Evolutionary conservation across 2,797 vertebrate species (phyloP).

Genomic region (Varecia variegata): DNA sequence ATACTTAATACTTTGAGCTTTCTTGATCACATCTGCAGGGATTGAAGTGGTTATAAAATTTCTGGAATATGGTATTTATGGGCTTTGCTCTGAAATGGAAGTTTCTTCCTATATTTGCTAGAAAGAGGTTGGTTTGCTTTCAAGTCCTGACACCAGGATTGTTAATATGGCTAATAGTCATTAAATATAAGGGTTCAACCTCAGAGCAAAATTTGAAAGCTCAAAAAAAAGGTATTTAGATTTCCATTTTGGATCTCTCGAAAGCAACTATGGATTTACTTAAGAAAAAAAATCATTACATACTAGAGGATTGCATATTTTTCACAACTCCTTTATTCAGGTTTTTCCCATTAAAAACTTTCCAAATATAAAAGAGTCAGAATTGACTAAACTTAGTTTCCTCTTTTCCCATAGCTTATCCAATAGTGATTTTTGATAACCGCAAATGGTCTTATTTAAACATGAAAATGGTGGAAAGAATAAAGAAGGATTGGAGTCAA

Average conservation of each 20-base stretch:
- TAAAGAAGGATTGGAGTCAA: not conserved
- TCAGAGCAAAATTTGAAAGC: not conserved
- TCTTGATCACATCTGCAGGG: not conserved
- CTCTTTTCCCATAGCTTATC: not conserved
- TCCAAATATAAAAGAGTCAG: not conserved
- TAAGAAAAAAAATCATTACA: not conserved
- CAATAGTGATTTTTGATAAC: not conserved
- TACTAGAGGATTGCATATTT: not conserved
- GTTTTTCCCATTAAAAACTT: not conserved
- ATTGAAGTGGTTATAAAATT: not conserved
- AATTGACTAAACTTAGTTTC: constrained; percentile 13
- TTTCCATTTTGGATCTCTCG: not conserved
- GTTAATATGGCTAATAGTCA: not conserved
- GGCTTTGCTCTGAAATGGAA: constrained; percentile 2
- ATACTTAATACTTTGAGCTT: not conserved
- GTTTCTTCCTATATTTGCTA: not conserved
- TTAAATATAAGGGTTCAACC: not conserved
- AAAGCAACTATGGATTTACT: not conserved
- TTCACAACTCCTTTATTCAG: not conserved
- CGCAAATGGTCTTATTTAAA: not conserved
- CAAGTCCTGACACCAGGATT: not conserved
- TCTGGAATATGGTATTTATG: not conserved
- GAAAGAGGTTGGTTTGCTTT: constrained; percentile 6
- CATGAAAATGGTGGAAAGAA: not conserved
- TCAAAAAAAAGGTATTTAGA: not conserved